Conservation (phyloP, 2,797 vertebrate species). For the Eremophila alpestris region DNA sequence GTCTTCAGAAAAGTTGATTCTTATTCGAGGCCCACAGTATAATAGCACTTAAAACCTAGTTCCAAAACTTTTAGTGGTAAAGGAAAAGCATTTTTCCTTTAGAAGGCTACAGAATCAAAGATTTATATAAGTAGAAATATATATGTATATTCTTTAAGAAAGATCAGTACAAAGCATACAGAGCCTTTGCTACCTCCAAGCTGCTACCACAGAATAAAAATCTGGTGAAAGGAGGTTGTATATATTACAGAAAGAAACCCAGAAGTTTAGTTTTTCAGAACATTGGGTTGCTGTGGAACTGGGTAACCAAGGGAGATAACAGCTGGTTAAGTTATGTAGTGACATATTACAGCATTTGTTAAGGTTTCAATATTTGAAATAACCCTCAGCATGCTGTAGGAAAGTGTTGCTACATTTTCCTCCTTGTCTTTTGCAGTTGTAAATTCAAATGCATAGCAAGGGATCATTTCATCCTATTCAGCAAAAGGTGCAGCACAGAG, state of each 20-base stretch:
- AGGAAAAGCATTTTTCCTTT: not conserved
- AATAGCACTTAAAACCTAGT: not conserved
- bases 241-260: not conserved
- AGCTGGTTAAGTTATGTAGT: not conserved
- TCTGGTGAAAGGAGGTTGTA: not conserved
- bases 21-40: not conserved
- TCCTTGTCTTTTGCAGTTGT: not conserved
- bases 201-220: not conserved
- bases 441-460: not conserved
- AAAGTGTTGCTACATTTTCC: not conserved
- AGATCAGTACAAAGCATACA: not conserved
- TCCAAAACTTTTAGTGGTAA: not conserved
- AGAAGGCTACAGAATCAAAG: not conserved
- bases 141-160: not conserved
- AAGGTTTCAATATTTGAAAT: not conserved
- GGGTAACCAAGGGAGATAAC: not conserved
- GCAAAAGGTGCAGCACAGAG: not conserved
- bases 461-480: not conserved
- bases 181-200: not conserved
- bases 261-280: not conserved
- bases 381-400: not conserved
- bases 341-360: not conserved
- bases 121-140: not conserved
- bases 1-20: not conserved
- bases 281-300: not conserved